Conservation (phyloP, 2,797 vertebrate species). For the Paedocypris micromegethes region DNA sequence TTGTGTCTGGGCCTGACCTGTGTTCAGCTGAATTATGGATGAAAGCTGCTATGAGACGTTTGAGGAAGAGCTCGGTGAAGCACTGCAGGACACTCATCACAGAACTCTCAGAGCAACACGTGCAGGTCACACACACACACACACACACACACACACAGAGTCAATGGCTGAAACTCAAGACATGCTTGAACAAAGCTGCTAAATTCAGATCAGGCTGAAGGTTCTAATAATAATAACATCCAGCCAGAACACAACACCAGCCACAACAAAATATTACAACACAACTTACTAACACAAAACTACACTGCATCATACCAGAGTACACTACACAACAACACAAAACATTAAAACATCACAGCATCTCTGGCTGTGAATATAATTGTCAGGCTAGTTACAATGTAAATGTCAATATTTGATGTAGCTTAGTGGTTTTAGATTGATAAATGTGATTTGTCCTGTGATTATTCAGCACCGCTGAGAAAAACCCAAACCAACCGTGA, state of each 20-base stretch:
- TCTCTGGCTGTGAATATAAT: neutral
- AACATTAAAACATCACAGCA: neutral
- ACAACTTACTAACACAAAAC: too few relatives aligned
- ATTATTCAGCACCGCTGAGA: conserved; percentile 50
- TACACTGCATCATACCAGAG: too few relatives aligned
- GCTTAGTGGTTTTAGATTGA: neutral
- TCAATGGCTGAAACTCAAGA: too few relatives aligned
- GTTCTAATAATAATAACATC: too few relatives aligned
- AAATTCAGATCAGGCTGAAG: too few relatives aligned
- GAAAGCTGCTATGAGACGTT: conserved; percentile 68
- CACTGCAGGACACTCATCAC: conserved; percentile 58
- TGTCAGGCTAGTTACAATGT: too few relatives aligned
- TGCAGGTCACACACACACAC: conserved; percentile 57
- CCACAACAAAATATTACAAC: too few relatives aligned
- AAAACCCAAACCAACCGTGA: conserved; percentile 57
- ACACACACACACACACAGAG: neutral
- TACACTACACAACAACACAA: neutral
- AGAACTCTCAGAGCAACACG: conserved; percentile 60
- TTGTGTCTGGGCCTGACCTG: neutral
- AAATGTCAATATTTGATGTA: neutral
- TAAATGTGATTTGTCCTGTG: neutral
- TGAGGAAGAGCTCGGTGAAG: conserved; percentile 65
- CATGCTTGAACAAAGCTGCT: too few relatives aligned
- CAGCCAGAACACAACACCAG: too few relatives aligned
- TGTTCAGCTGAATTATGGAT: conserved; percentile 40